phyloP scores from a whole-genome alignment of 1,140 invertebrate species.

The Nomia melanderi region DNA sequence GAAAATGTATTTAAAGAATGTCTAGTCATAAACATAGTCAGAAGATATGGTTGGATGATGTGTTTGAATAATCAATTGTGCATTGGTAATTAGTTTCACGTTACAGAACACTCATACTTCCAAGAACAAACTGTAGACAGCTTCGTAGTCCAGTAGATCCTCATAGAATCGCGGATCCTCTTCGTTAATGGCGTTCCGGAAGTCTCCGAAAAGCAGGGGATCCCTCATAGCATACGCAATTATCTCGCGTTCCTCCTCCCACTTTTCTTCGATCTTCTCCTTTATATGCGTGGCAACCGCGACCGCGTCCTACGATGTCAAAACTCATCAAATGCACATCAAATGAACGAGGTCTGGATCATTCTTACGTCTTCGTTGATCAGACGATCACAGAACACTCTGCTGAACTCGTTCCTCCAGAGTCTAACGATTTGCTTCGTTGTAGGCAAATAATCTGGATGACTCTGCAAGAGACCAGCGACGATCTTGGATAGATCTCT shows the following conservation, averaged over 20 bases:
- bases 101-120: no score
- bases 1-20: no score
- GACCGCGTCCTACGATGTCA: slow-evolving; percentile 77
- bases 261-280: slow-evolving; percentile 78
- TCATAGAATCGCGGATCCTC: slow-evolving; percentile 91
- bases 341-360: no score
- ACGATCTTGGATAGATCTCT: slow-evolving; percentile 92
- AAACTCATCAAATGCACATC: no score
- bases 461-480: slow-evolving; percentile 89
- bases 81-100: no score
- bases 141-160: slow-evolving; percentile 93
- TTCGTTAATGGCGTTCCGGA: slow-evolving; percentile 90
- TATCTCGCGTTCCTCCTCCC: slow-evolving; percentile 81
- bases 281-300: slow-evolving; percentile 80
- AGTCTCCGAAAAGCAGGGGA: slow-evolving; percentile 94
- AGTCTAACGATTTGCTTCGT: slow-evolving; percentile 88
- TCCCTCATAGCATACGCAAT: slow-evolving; percentile 88
- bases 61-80: no score
- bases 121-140: slow-evolving; percentile 91
- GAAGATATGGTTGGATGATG: no score
- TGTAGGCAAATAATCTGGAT: slow-evolving; percentile 85
- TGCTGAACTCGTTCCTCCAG: slow-evolving; percentile 93
- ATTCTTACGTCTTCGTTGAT: slow-evolving; percentile 85
- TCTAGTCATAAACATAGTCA: no score
- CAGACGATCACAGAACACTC: slow-evolving; percentile 93